Evolutionary conservation across 2,113 vertebrate genomes (phyloP).

Genomic region (Platanista minor): DNA sequence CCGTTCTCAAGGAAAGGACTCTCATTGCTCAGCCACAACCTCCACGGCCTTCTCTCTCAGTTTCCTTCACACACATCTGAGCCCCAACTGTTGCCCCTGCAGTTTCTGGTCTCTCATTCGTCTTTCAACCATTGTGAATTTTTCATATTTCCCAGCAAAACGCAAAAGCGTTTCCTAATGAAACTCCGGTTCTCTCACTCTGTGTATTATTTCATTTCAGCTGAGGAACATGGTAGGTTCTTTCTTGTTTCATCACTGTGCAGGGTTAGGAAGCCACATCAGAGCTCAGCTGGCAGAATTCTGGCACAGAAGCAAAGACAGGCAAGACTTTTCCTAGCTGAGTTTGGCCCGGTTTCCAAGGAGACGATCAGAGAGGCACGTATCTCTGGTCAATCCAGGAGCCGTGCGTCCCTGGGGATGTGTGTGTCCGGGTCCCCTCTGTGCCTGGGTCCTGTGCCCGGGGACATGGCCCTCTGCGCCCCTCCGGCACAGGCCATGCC

Average conservation of each 20-base stretch:
- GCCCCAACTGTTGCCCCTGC: not conserved
- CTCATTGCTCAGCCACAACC: not conserved
- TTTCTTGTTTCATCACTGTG: not conserved
- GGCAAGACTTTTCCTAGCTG: too few species aligned
- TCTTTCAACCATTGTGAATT: not conserved
- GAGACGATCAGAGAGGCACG: rapidly evolving
- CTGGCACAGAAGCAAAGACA: not conserved
- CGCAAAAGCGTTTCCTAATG: not conserved
- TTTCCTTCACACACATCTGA: not conserved
- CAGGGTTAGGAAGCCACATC: too few species aligned
- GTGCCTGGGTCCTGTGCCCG: rapidly evolving
- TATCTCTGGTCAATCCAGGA: rapidly evolving
- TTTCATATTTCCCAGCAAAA: not conserved
- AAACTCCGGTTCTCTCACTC: not conserved
- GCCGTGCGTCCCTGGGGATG: rapidly evolving
- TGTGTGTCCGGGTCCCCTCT: rapidly evolving
- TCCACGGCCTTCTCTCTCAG: rapidly evolving
- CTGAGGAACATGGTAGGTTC: rapidly evolving
- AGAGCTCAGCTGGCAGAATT: rapidly evolving
- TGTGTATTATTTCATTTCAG: rapidly evolving
- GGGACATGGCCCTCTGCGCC: rapidly evolving
- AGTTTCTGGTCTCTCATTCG: not conserved
- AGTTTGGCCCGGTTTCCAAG: not conserved
- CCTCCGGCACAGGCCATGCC: rapidly evolving
- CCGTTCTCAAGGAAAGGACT: too few species aligned